Conservation (phyloP, 2,797 vertebrate species). For the Lepus oiostolus region DNA sequence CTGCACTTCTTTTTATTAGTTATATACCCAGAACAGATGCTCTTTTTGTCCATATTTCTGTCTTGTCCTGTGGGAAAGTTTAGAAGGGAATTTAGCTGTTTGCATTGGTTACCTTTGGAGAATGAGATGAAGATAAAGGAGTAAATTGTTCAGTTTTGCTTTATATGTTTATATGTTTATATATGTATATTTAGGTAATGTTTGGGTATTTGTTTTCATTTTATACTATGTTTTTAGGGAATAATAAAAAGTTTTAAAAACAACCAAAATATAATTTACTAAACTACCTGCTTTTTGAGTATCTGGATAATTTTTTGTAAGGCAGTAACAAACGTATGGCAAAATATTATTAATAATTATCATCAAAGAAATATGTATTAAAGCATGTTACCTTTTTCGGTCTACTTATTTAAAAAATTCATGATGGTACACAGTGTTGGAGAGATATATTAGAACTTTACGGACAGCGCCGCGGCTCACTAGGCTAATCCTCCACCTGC, state of each 20-base stretch:
- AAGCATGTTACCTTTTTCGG: neutral
- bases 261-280: neutral
- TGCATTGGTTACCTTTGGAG: neutral
- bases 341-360: constrained; percentile 23
- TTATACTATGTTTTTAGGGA: neutral
- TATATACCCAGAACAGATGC: neutral
- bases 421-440: neutral
- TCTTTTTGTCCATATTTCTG: neutral
- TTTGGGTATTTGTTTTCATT: neutral
- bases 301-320: constrained; percentile 19
- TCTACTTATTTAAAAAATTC: constrained; percentile 1
- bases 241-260: neutral
- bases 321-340: neutral
- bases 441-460: neutral
- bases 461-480: too few relatives aligned
- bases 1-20: constrained; percentile 21
- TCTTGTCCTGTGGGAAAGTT: neutral
- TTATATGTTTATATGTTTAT: neutral
- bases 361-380: constrained; percentile 11
- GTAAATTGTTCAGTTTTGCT: neutral
- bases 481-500: too few relatives aligned
- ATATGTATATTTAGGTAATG: neutral
- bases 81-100: constrained; percentile 7
- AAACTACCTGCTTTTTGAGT: constrained; percentile 11
- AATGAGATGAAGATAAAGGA: neutral